Conservation (phyloP, 2,113 vertebrate species). For the Pimephales promelas region DNA sequence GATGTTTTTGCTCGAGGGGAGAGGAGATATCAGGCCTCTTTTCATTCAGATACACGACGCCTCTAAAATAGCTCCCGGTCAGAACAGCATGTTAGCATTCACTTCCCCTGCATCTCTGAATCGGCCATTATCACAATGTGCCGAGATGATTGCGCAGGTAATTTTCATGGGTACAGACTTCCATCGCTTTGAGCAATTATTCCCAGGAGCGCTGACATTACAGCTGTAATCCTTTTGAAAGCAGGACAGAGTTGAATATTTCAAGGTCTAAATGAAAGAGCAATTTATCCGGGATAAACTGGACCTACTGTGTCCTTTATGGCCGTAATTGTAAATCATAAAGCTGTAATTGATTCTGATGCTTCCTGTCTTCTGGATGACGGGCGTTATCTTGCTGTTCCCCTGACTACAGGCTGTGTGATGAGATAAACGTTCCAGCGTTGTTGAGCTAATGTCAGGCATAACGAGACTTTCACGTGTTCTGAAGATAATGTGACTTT, state of each 20-base stretch:
- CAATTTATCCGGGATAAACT: constrained; percentile 75
- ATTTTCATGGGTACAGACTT: constrained; percentile 65
- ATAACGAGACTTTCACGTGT: not conserved
- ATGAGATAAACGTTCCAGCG: not conserved
- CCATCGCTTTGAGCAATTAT: constrained; percentile 69
- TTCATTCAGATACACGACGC: constrained; percentile 55
- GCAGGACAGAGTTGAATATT: constrained; percentile 63
- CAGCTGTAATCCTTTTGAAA: constrained; percentile 71
- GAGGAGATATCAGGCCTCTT: constrained; percentile 13
- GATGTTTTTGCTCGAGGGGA: constrained; percentile 45
- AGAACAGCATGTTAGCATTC: constrained; percentile 48
- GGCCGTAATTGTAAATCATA: constrained; percentile 63
- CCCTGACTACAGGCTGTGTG: constrained; percentile 63
- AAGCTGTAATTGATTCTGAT: constrained; percentile 72
- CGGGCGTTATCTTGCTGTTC: constrained; percentile 67
- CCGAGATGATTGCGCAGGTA: constrained; percentile 54
- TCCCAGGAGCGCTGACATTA: constrained; percentile 71
- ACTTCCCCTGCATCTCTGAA: constrained; percentile 43
- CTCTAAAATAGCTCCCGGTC: constrained; percentile 47
- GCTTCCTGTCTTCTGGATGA: constrained; percentile 58
- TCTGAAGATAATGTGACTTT: not conserved
- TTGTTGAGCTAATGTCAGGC: not conserved
- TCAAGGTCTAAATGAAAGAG: constrained; percentile 69
- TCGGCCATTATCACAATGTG: constrained; percentile 41
- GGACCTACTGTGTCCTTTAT: constrained; percentile 71